Evolutionary conservation across 2,113 vertebrate species (phyloP), one percentile per base, ranked within the genome.

Genomic region (Lontra canadensis): DNA sequence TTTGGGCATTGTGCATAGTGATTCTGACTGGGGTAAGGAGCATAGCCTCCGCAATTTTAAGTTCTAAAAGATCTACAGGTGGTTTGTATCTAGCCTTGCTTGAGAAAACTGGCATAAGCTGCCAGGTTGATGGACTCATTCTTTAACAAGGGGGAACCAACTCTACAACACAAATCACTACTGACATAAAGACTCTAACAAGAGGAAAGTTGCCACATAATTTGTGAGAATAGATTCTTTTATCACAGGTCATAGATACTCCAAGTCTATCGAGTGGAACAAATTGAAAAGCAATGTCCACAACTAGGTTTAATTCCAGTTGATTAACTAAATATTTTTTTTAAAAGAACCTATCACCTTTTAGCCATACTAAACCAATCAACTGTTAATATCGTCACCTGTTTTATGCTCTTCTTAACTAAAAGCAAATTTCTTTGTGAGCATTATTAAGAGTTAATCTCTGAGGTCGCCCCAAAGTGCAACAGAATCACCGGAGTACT

Each of bases 151-250:
- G 34, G 84, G 94, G 55, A 47, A 65, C 42, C 13, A 85, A 26
- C 49, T 94, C 47, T 14, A 25, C 18, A 57, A 49, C 81, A 90
- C 29, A 85, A 92, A 96, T 88, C 34, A 82, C 65, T 92, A 88
- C 71, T 61, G 63, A 79, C 47, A 79, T 31, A 39, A 65, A 81
- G 88, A 82, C 36, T 73, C n/a, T 93, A 6, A 85, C 88, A 94
- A 93, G 23, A 85, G 52, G 15, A 67, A 79, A 6, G 10, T 55
- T 92, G 82, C 65, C 47, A 86, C 65, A 63, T 83, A 85, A 73
- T 94, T 95, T 92, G 25, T 79, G 49, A 85, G 87, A 97, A 69
- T 44, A 63, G 39, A 78, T 88, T 93, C 90, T 84, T 95, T 74
- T 1, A 80, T 90, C 39, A 63, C 26, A 31, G 36, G n/a, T 55